Evolutionary conservation across 64 coral and sea anemone species (phyloP), one percentile per base, ranked within the genome.

Genomic region (Cladopsammia gracilis): DNA sequence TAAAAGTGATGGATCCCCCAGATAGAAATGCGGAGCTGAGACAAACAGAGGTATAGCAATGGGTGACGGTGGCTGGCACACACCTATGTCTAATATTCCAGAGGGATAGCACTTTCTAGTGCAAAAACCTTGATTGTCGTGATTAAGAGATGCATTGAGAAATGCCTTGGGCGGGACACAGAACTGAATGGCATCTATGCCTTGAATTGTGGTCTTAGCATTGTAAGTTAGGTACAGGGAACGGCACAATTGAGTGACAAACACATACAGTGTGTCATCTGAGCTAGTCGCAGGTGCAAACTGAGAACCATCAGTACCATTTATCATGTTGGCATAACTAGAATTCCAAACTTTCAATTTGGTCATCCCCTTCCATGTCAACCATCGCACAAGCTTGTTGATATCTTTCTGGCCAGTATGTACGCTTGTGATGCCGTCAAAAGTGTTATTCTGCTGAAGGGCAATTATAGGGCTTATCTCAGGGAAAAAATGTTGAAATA

Each of bases 281-380:
- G 64, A 47, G 50, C 82, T 87, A 13, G 49, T 87, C 25, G 62
- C 79, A 42, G 98, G 98, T 10, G 87, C 69, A 89, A 96, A 99
- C 25, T 96, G 76, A 6, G 98, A 74, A 22, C 98, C 98, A 89
- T 99, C 98, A 19, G 94, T 99, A 7, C 98, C 98, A 94, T 99
- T 99, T 5, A 99, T 65, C 98, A 99, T 99, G 61, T 99, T 99
- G 10, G 91, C 91, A 60, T 91, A 91, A 0, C 14, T 20, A 14
- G 94, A 82, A 19, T 96, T 96, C 98, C 98, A 99, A 54, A 96
- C 84, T 22, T 76, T 79, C 24, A 99, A 61, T 13, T 94, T 62
- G 60, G 10, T 48, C 26, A 58, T 69, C 25, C 85, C 92, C 10
- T 96, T 99, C 98, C 98, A 99, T 50, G 85, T 82, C 46, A 61